phyloP scores from a whole-genome alignment of 2,797 vertebrate genomes.

The Glyptemys insculpta region DNA sequence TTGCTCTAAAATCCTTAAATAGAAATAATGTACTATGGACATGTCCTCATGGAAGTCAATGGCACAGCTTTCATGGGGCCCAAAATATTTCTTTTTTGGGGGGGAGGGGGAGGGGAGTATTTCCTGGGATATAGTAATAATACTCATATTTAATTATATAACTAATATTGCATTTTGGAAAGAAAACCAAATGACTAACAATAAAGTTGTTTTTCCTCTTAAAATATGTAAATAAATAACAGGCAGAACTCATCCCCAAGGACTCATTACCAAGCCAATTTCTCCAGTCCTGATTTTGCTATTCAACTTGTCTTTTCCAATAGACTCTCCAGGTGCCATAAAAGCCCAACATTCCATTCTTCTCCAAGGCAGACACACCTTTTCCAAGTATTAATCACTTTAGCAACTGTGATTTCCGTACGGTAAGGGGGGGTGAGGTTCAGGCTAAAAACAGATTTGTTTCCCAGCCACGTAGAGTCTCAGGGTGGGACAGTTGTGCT shows the following conservation, averaged over 20 bases:
- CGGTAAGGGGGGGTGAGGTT: fast-evolving
- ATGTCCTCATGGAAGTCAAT: not conserved
- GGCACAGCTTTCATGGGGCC: constrained; percentile 28
- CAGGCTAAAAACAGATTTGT: not conserved
- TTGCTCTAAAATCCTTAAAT: not conserved
- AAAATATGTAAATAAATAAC: constrained; percentile 2
- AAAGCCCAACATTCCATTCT: not conserved
- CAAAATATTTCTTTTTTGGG: constrained; percentile 2
- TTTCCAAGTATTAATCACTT: not conserved
- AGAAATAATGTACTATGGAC: not conserved
- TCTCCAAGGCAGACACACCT: not conserved
- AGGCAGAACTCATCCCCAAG: not conserved
- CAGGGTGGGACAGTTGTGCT: not conserved
- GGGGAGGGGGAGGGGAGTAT: constrained; percentile 38
- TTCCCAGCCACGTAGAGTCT: not conserved
- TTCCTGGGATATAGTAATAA: constrained; percentile 36
- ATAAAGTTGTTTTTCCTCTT: constrained; percentile 29
- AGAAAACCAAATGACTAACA: constrained; percentile 16
- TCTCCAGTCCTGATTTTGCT: constrained; percentile 51
- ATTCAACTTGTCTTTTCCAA: constrained; percentile 60
- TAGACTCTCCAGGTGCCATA: not conserved
- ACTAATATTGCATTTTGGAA: not conserved
- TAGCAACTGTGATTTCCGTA: not conserved
- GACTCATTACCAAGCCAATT: not conserved
- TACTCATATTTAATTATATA: not conserved